These are phyloP conservation scores for Lamellibrachia columna DNA, from an alignment of 2,888 invertebrate genomes.

Conservation along the genomic window DNA sequence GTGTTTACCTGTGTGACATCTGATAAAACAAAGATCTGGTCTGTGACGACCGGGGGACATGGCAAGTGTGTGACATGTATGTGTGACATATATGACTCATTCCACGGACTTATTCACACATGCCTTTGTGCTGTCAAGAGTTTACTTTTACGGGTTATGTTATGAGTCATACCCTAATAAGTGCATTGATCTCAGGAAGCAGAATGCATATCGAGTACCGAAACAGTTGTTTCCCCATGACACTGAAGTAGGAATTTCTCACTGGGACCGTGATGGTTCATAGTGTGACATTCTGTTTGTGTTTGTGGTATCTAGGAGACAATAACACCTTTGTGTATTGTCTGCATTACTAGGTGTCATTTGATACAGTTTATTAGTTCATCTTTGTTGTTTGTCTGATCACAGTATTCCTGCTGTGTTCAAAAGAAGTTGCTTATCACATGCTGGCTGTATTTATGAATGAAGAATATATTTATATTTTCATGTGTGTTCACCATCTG, in stretches of 20 bases:
- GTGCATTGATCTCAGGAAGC: background rate
- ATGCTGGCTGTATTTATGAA: background rate
- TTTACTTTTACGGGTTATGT: background rate
- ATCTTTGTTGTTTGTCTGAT: background rate
- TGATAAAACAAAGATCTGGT: background rate
- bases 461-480: background rate
- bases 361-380: background rate
- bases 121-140: slow-evolving; percentile 9
- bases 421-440: background rate
- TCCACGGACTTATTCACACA: background rate
- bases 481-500: background rate
- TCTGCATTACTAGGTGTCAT: background rate
- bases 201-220: background rate
- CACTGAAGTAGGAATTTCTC: no score
- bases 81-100: background rate
- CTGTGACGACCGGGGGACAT: background rate
- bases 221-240: background rate
- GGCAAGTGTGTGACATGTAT: background rate
- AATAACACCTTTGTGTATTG: background rate
- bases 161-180: background rate
- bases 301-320: background rate
- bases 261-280: no score
- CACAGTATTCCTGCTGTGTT: background rate
- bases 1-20: background rate
- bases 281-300: no score